These are phyloP conservation scores for Rhinogobius similis DNA, from an alignment of 2,113 vertebrate species.

Conservation along the genomic window DNA sequence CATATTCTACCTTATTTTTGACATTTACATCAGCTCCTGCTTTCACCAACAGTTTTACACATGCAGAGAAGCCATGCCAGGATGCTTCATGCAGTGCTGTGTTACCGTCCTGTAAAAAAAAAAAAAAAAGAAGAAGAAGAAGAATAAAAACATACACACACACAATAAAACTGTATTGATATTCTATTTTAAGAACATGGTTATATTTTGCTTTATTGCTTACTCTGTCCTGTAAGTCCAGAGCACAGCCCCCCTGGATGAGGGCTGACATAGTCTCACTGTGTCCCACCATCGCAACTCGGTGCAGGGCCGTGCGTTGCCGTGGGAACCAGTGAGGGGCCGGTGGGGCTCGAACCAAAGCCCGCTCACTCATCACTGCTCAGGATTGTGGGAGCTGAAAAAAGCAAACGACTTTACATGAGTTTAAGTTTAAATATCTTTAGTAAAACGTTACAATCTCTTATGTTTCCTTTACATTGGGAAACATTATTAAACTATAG, in stretches of 20 bases:
- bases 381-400: background rate
- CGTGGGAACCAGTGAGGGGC: slow-evolving; percentile 27
- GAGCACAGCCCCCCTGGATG: slow-evolving; percentile 86
- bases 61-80: slow-evolving; percentile 91
- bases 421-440: no score
- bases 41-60: slow-evolving; percentile 87
- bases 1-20: slow-evolving; percentile 88
- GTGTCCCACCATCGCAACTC: slow-evolving; percentile 86
- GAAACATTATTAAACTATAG: no score
- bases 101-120: slow-evolving; percentile 83
- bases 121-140: no score
- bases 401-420: no score
- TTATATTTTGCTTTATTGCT: background rate
- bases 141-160: no score
- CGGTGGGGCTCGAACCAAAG: slow-evolving; percentile 13
- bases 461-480: no score
- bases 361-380: slow-evolving; percentile 33
- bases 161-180: background rate
- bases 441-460: no score
- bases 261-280: slow-evolving; percentile 80
- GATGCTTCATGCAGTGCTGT: slow-evolving; percentile 88
- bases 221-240: slow-evolving; percentile 91
- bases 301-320: slow-evolving; percentile 86
- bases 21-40: slow-evolving; percentile 86
- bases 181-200: no score